Evolutionary conservation across 2,888 invertebrate species (phyloP), one percentile per base, ranked within the genome.

Genomic region (Buathra laborator): DNA sequence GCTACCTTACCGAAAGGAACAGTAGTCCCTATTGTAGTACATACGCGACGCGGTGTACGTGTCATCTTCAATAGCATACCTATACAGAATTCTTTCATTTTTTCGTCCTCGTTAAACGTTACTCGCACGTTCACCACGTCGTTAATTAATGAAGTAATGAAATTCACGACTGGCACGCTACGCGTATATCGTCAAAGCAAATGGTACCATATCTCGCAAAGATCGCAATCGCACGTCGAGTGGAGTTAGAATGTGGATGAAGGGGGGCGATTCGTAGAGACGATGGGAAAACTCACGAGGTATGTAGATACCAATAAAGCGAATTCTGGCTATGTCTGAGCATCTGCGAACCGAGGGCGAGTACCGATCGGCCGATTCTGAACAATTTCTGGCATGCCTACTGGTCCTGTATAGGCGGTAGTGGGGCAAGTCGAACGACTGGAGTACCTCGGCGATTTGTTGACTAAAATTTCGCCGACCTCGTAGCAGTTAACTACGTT

Each of bases 291-390:
- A 91, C 89, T 90, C 89, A 90, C 88, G 90, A 85, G 91, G 90
- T 89, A 92, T 91, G 91, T 89, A 90, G 91, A 91, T 92, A 92
- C 90, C 91, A 91, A 91, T 92, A 92, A 91, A 90, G 89, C 86
- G 91, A 87, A 91, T 91, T 91, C 91, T 91, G 88, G 84, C 76
- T 77, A 86, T 78, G 89, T 89, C 89, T 89, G 89, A 86, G 89
- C 89, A 89, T 88, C 88, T 88, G 86, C 51, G 53, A 67, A 64
- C 56, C 37, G 37, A 9, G 68, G 53, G 86, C 83, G 75, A 86
- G 87, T 85, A 89, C 88, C 85, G 90, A 89, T 89, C 90, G 90
- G 88, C 87, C 84, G 84, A 87, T 89, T 90, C 88, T 89, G 88
- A 92, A 92, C 91, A 91, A 92, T 92, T 92, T 90, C 89, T 88